Base-by-base conservation (phyloP, 2,113 vertebrate genomes). In the Alosa alosa region DNA sequence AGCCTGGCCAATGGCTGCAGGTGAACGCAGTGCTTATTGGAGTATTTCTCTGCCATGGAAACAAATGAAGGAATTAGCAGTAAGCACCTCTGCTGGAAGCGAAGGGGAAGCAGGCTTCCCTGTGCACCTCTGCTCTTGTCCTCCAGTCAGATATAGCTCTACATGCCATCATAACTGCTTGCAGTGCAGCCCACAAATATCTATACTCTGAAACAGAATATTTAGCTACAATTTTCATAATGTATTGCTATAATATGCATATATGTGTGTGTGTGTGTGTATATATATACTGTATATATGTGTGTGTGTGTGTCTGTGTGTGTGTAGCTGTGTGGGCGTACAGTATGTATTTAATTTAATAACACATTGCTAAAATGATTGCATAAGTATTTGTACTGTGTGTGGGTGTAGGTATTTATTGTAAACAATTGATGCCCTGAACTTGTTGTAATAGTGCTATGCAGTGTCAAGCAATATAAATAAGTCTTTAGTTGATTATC, bases 11-110 rank as follows among this genome's bases (percentile, higher is more conserved):
- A 82, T 84, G 52, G 88, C 94, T 92, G 84, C 91, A 92, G 92
- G 92, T 93, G 91, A 88, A 92, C 87, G 86, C 90, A 57, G 85
- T 87, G 87, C 91, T 92, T 90, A 91, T 90, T 90, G 87, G 86
- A 86, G 83, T 78, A 88, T 85, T 86, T 88, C 81, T 86, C 81
- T 81, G 83, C 85, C 68, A 81, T 17, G 87, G 85, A 88, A 91
- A 93, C 88, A 92, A 93, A 94, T 94, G 91, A 91, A 93, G 89
- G 90, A 89, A 93, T 93, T 91, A 92, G 84, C 88, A 89, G 90
- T 89, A 91, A 93, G 90, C 91, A 90, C 88, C 89, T 89, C 89
- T 91, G 83, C 85, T 83, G 81, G 87, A 15, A 44, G 86, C 86
- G 47, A n/a, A 82, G 5, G 82, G 57, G 11, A 41, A 41, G 13